These are phyloP conservation scores for Pachypanchax playfairii DNA, from an alignment of 2,113 vertebrate genomes.

Conservation along the genomic window DNA sequence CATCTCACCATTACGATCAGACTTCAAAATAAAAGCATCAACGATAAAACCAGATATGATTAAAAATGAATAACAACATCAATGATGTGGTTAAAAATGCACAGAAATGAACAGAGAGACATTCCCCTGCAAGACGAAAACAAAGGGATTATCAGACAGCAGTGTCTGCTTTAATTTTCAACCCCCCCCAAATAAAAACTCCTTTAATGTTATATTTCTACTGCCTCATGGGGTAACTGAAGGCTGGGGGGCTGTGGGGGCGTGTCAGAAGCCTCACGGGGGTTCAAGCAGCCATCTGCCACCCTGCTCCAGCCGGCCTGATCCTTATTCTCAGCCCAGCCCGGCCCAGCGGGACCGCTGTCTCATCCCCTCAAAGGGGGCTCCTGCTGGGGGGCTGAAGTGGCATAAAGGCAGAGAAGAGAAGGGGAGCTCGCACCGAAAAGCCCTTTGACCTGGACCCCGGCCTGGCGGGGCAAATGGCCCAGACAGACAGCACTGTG, in stretches of 20 bases:
- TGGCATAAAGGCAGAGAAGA: slow-evolving; percentile 55
- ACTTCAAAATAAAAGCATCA: slow-evolving; percentile 58
- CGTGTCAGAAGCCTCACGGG: slow-evolving; percentile 79
- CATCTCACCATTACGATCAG: slow-evolving; percentile 47
- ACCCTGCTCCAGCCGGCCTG: slow-evolving; percentile 69
- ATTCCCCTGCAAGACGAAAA: slow-evolving; percentile 61
- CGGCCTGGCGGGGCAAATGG: slow-evolving; percentile 58
- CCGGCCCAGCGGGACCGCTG: slow-evolving; percentile 67
- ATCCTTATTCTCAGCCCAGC: slow-evolving; percentile 68
- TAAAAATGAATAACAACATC: slow-evolving; percentile 63
- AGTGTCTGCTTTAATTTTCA: slow-evolving; percentile 54
- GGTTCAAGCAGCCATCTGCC: slow-evolving; percentile 90
- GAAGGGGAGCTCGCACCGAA: slow-evolving; percentile 42
- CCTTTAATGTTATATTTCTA: slow-evolving; percentile 9
- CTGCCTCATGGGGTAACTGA: slow-evolving; percentile 18
- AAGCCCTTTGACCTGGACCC: slow-evolving; percentile 69
- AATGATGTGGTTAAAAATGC: slow-evolving; percentile 55
- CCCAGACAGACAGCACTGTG: slow-evolving; percentile 69
- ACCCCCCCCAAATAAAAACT: slow-evolving; percentile 4
- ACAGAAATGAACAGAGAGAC: slow-evolving; percentile 50
- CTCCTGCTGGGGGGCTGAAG: slow-evolving; percentile 51
- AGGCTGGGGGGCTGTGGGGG: slow-evolving; percentile 40
- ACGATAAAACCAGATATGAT: slow-evolving; percentile 61
- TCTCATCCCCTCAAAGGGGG: slow-evolving; percentile 68
- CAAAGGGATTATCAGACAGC: slow-evolving; percentile 63